A percentile compares a stretch with the other conserved stretches of the same genome.
These are phyloP conservation scores for Grallaria varia DNA, from an alignment of 2,113 vertebrate species.

Conservation along the genomic window DNA sequence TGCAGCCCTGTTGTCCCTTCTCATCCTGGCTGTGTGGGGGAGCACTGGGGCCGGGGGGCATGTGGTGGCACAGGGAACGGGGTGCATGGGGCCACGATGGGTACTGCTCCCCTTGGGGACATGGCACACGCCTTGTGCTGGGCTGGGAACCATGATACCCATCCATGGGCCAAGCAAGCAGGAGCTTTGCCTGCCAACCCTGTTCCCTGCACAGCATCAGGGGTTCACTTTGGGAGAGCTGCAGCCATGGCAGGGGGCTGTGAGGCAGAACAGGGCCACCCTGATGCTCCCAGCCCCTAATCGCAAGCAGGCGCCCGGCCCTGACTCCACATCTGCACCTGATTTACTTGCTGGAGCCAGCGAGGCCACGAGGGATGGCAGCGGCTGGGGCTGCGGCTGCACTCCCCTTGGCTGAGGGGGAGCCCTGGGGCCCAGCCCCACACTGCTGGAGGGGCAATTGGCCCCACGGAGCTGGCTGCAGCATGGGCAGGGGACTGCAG, in stretches of 20 bases:
- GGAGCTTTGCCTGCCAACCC: neutral
- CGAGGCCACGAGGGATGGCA: neutral
- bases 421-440: neutral
- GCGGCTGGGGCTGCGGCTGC: neutral
- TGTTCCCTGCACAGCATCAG: accelerated
- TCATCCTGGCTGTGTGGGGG: accelerated
- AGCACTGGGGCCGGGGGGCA: neutral
- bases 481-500: neutral
- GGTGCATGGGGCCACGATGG: accelerated
- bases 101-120: accelerated
- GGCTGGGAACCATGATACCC: neutral
- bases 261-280: neutral
- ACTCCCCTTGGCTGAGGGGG: accelerated
- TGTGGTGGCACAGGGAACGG: neutral
- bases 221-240: accelerated
- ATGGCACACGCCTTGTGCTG: accelerated
- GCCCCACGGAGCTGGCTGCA: neutral
- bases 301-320: neutral
- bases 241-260: neutral
- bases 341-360: conserved; percentile 32
- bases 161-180: neutral
- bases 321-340: conserved; percentile 26
- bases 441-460: neutral
- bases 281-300: neutral
- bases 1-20: neutral